Percentiles rank a stretch among this genome's conserved stretches.
phyloP scores from a whole-genome alignment of 2,797 vertebrate genomes.

The Oceanodroma leucorhoa region DNA sequence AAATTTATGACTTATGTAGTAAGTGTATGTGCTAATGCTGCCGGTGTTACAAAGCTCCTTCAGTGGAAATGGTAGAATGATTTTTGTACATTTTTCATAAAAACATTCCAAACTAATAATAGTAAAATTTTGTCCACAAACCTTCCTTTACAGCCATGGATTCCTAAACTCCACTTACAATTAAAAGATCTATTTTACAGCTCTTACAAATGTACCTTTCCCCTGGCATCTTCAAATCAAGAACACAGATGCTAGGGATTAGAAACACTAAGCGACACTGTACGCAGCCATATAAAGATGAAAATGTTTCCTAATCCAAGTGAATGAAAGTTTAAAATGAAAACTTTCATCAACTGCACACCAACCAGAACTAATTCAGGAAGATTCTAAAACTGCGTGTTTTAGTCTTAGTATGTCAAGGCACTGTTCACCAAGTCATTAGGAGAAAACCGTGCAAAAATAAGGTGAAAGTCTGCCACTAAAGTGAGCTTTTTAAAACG shows the following conservation, averaged over 20 bases:
- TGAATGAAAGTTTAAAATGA: neutral
- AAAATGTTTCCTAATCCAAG: neutral
- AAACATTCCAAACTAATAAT: neutral
- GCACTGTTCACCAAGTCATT: neutral
- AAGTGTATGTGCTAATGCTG: neutral
- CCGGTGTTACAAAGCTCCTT: neutral
- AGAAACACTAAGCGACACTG: neutral
- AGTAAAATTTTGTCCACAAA: neutral
- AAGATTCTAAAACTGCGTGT: neutral
- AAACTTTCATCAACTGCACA: neutral
- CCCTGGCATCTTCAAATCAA: neutral
- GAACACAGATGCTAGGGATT: neutral
- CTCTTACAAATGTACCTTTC: neutral
- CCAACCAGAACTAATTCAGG: neutral
- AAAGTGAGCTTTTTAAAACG: conserved; percentile 33
- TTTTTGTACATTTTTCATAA: neutral
- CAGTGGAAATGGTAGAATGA: neutral
- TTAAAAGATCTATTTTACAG: neutral
- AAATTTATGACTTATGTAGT: neutral
- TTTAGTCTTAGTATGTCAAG: neutral
- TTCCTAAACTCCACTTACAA: neutral
- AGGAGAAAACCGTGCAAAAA: conserved; percentile 33
- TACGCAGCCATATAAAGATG: neutral
- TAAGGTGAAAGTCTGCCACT: neutral
- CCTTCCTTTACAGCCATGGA: neutral